These are phyloP conservation scores for Anolis apletophallus DNA, from an alignment of 2,797 vertebrate species.

Conservation along the genomic window DNA sequence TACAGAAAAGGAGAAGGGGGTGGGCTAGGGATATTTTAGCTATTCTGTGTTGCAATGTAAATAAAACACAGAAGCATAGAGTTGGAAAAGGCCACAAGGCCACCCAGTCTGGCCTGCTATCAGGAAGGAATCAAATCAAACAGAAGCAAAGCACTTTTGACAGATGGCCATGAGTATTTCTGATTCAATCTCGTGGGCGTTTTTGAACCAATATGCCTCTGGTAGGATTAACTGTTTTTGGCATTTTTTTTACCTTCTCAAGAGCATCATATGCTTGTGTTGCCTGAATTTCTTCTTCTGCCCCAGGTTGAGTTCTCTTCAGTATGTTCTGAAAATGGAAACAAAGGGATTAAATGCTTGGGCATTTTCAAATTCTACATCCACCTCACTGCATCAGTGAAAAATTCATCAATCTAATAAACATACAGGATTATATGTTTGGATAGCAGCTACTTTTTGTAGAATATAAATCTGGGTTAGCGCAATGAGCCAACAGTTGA, in stretches of 20 bases:
- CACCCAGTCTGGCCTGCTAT: no score
- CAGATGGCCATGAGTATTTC: background rate
- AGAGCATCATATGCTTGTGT: conserved; percentile 89
- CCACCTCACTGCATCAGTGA: background rate
- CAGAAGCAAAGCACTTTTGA: no score
- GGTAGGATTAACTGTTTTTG: background rate
- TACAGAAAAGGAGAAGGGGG: no score
- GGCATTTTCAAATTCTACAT: background rate
- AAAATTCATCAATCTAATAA: background rate
- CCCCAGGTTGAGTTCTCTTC: conserved; percentile 89
- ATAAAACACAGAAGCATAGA: no score
- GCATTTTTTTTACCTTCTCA: conserved; percentile 83
- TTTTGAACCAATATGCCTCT: background rate
- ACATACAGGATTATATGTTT: background rate
- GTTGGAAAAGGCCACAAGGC: no score
- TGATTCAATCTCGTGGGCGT: background rate
- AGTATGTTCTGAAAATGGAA: conserved; percentile 88
- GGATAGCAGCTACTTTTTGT: background rate
- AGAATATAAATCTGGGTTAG: background rate
- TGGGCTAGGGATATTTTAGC: no score
- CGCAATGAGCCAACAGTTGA: background rate
- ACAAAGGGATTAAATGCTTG: background rate
- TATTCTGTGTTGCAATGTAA: background rate
- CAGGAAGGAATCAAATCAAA: no score
- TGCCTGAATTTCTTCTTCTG: conserved; percentile 88